These are phyloP conservation scores for Paradisaea rubra DNA, from an alignment of 2,113 vertebrate species.

Conservation along the genomic window DNA sequence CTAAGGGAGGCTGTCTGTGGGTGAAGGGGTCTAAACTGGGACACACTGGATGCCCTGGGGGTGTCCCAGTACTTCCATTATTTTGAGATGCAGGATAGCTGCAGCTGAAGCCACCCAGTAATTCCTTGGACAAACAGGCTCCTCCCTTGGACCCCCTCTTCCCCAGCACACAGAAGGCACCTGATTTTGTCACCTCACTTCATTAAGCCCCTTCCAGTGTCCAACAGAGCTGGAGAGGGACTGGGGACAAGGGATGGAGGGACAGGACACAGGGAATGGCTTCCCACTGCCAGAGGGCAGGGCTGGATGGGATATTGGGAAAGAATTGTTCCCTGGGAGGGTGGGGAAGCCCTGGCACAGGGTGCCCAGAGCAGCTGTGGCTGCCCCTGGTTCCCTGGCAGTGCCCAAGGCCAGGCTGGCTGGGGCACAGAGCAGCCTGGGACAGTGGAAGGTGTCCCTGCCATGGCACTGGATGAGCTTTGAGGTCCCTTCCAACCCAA, in stretches of 20 bases:
- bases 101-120: background rate
- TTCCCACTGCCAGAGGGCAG: background rate
- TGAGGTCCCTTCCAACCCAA: background rate
- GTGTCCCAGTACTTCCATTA: background rate
- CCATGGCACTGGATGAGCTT: background rate
- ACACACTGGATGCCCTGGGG: background rate
- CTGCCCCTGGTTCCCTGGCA: background rate
- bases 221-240: background rate
- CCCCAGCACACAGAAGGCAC: background rate
- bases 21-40: background rate
- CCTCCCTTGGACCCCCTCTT: rapidly evolving
- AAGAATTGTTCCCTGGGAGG: background rate
- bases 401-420: background rate
- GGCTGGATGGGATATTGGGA: background rate
- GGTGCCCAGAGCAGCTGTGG: background rate
- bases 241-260: background rate
- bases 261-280: background rate
- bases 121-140: background rate
- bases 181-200: background rate
- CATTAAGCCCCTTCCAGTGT: background rate
- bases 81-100: too few species aligned
- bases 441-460: background rate
- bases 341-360: background rate
- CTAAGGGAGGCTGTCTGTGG: background rate
- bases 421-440: background rate